Evolutionary conservation across 1,140 invertebrate genomes (phyloP), one percentile per base, ranked within the genome.

Genomic region (Anastrepha ludens): DNA sequence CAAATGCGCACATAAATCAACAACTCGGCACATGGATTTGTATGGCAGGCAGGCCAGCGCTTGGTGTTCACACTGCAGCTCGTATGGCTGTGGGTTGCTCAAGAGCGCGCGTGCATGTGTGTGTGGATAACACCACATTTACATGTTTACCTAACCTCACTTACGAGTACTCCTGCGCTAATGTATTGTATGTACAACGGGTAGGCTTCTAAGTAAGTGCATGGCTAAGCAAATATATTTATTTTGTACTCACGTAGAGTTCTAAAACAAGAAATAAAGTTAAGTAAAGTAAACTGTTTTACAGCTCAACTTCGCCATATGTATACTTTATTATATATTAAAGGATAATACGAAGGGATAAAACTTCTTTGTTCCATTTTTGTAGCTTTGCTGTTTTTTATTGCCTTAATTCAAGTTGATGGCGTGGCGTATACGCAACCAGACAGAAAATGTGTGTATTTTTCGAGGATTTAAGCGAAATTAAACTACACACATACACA

Each of bases 261-360:
- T 67, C 39, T 11, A 39, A 67, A 67, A 67, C 2, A 67, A 67
- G 64, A 39, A 67, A 67, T 39, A 67, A 67, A 39, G 20, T 39
- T 29, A 67, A 67, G 20, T 67, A 39, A 67, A 67, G 29, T 67
- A 67, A 67, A 67, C 64, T 67, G 64, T 67, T 67, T 67, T 67
- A 67, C 64, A 67, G 64, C 64, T 67, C 64, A 67, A 67, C 64
- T 65, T 65, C 6, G 64, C 64, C 39, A 9, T 39, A 39, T 11
- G 20, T 13, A 67, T 13, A 67, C 64, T 67, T 67, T 67, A 67
- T 67, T 67, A 67, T 39, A 20, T 41, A 67, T 67, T 67, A 67
- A 39, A 67, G 64, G 64, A 67, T 67, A 67, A 67, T 55, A 20
- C 64, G 20, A 39, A 11, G 29, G 64, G 29, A 67, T 39, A 39